A percentile compares a stretch with the other conserved stretches of the same genome.
Evolutionary conservation across 2,888 invertebrate species (phyloP).

Genomic region (Clunio marinus): DNA sequence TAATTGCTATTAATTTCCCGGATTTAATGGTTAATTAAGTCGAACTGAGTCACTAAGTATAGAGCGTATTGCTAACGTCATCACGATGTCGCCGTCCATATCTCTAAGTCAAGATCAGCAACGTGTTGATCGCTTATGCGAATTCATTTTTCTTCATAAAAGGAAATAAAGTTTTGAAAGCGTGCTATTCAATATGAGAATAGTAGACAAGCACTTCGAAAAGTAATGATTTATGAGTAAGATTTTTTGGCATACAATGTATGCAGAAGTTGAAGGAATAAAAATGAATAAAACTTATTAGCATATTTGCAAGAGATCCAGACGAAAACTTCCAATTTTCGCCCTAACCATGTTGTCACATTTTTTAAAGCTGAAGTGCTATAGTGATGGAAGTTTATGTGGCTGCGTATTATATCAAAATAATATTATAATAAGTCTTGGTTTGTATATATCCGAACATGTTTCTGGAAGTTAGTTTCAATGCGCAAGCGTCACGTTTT

Average conservation of each 20-base stretch:
- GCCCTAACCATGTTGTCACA: neutral
- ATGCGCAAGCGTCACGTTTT: neutral
- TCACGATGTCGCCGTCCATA: neutral
- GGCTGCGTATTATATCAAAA: neutral
- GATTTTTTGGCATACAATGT: neutral
- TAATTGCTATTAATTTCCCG: conserved; percentile 37
- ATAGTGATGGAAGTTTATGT: neutral
- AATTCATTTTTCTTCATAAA: neutral
- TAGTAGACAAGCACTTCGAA: neutral
- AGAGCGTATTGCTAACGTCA: neutral
- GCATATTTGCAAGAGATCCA: conserved; percentile 1
- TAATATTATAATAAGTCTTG: conserved; percentile 10
- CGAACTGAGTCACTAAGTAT: neutral
- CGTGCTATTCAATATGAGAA: neutral
- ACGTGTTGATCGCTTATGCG: neutral
- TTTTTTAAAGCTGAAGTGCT: neutral
- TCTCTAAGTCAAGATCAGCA: neutral
- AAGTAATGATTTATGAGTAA: neutral
- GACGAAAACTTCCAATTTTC: conserved; percentile 16
- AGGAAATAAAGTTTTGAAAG: neutral
- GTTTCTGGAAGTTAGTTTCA: neutral
- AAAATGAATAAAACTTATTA: conserved; percentile 8
- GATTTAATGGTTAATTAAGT: conserved; percentile 39
- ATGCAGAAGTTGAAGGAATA: too few relatives aligned
- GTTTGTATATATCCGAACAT: neutral